Conservation (phyloP, 2,113 vertebrate species). For the Burhinus bistriatus region DNA sequence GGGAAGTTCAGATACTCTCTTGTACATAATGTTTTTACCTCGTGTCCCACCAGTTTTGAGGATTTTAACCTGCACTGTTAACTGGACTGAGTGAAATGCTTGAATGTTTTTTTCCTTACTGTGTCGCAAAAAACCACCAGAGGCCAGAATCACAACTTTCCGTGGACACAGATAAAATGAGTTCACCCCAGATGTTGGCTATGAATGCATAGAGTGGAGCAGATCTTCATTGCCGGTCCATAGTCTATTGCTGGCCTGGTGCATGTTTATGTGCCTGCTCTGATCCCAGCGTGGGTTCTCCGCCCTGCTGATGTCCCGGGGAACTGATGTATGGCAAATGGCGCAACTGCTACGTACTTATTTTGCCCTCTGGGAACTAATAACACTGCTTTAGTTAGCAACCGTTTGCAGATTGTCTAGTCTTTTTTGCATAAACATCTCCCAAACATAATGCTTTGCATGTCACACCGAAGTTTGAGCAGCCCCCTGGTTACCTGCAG, state of each 20-base stretch:
- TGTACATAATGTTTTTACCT: neutral
- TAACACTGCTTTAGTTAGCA: neutral
- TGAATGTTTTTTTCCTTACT: neutral
- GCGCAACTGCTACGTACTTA: accelerated
- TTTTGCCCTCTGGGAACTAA: neutral
- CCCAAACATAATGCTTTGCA: neutral
- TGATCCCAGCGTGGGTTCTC: neutral
- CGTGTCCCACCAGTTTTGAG: neutral
- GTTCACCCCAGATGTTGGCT: neutral
- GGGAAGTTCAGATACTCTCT: neutral
- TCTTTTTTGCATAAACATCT: neutral
- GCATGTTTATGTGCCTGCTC: neutral
- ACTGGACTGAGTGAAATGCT: neutral
- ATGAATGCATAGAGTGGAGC: neutral
- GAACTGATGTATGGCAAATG: neutral
- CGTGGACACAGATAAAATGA: neutral
- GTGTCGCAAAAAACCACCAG: neutral
- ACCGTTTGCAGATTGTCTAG: neutral
- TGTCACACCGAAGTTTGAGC: neutral
- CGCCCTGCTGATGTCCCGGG: accelerated
- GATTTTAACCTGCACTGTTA: neutral
- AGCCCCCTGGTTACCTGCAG: neutral
- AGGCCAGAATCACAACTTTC: neutral
- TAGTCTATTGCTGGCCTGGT: neutral
- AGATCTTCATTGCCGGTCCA: neutral